Conservation (phyloP, 2,888 invertebrate genomes). For the Ypsolopha sequella region DNA sequence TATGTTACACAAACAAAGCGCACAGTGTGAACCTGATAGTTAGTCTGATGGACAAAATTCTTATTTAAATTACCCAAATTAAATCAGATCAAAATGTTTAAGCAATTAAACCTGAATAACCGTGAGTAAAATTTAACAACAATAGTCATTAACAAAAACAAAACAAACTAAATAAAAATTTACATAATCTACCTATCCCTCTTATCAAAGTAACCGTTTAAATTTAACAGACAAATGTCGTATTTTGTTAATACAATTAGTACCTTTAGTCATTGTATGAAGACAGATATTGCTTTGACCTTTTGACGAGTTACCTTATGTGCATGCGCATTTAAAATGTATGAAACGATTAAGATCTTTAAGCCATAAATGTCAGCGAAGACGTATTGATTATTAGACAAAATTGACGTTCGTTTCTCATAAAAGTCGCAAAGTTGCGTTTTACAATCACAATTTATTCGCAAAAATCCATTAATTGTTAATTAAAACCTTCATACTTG, state of each 20-base stretch:
- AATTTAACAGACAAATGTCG: conserved; percentile 7
- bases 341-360: conserved; percentile 33
- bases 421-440: background rate
- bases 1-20: too few species aligned
- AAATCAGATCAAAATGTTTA: background rate
- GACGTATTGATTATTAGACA: conserved; percentile 31
- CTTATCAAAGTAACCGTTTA: conserved; percentile 7
- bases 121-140: conserved; percentile 4
- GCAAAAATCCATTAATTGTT: too few species aligned
- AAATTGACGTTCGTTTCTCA: conserved; percentile 1
- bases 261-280: conserved; percentile 10
- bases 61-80: too few species aligned
- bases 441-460: too few species aligned
- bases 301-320: conserved; percentile 9
- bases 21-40: too few species aligned
- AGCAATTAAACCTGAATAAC: conserved; percentile 1
- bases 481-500: too few species aligned
- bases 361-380: conserved; percentile 32
- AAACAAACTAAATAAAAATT: conserved; percentile 8
- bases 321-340: conserved; percentile 31
- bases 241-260: conserved; percentile 12
- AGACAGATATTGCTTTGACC: conserved; percentile 12
- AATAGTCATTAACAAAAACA: conserved; percentile 6
- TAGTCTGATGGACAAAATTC: too few species aligned
- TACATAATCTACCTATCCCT: conserved; percentile 7